Percentiles rank a stretch among this genome's conserved stretches.
Conservation (phyloP, 1,140 invertebrate species). For the Trinorchestia longiramus region DNA sequence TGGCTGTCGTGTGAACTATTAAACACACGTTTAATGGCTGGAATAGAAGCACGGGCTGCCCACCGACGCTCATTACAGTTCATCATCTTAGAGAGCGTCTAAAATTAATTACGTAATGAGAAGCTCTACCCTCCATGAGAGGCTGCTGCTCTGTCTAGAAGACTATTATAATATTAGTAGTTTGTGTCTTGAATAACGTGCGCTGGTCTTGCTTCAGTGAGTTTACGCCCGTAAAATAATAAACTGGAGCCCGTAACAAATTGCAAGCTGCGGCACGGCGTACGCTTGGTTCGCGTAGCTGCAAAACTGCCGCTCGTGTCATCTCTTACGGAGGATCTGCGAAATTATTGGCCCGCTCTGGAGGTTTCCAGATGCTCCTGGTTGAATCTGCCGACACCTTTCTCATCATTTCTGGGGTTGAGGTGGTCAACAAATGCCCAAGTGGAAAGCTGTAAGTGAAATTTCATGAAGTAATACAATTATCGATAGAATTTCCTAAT, state of each 20-base stretch:
- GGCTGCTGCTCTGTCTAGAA: not conserved
- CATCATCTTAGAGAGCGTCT: not conserved
- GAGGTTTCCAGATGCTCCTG: not conserved
- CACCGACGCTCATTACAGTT: not conserved
- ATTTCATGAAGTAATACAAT: too few species aligned
- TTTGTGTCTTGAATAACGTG: not conserved
- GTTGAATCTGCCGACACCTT: not conserved
- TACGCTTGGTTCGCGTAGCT: not conserved
- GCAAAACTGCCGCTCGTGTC: not conserved
- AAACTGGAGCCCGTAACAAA: not conserved
- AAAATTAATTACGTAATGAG: not conserved
- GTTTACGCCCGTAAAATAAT: not conserved
- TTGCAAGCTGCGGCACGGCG: not conserved
- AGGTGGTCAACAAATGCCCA: too few species aligned
- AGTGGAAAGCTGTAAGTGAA: too few species aligned
- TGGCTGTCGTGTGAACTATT: not conserved
- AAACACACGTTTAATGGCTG: not conserved
- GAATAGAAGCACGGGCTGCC: not conserved
- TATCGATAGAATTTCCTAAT: too few species aligned
- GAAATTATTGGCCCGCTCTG: not conserved
- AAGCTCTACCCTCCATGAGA: not conserved
- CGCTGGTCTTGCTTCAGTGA: not conserved
- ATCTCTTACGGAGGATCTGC: not conserved
- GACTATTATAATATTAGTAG: not conserved
- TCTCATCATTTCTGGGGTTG: too few species aligned